phyloP scores from a whole-genome alignment of 2,888 invertebrate species.

The Drosophila atripex region DNA sequence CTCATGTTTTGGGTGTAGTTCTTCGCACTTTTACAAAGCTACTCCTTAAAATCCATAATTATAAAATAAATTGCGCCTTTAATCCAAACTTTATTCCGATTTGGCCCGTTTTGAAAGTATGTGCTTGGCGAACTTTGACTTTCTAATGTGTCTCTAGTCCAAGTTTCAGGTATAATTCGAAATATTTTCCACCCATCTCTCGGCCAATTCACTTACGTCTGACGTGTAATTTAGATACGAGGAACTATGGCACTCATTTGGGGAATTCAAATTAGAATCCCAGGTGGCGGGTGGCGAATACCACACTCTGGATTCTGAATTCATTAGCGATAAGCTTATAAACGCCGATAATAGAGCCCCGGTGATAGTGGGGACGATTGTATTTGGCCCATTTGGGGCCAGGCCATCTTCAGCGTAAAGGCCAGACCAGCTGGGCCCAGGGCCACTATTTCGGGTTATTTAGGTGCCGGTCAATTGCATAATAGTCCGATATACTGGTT shows the following conservation, averaged over 20 bases:
- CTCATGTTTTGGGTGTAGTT: neutral
- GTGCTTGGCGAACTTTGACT: too few species aligned
- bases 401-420: neutral
- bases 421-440: slow-evolving; percentile 11
- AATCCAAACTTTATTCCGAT: too few species aligned
- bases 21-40: too few species aligned
- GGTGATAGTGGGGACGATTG: slow-evolving; percentile 9
- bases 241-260: neutral
- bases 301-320: neutral
- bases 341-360: slow-evolving; percentile 22
- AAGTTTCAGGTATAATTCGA: too few species aligned
- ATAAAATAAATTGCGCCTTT: too few species aligned
- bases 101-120: too few species aligned
- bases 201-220: neutral
- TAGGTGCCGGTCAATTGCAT: slow-evolving; percentile 61
- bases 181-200: too few species aligned
- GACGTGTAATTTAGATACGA: neutral
- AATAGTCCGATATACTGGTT: slow-evolving; percentile 37
- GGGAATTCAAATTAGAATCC: neutral
- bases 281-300: neutral
- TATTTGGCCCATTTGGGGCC: slow-evolving; percentile 2
- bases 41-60: too few species aligned
- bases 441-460: slow-evolving; percentile 40
- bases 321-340: slow-evolving; percentile 28
- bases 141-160: too few species aligned